phyloP scores from a whole-genome alignment of 2,888 invertebrate genomes.

The Anoplius nigerrimus region DNA sequence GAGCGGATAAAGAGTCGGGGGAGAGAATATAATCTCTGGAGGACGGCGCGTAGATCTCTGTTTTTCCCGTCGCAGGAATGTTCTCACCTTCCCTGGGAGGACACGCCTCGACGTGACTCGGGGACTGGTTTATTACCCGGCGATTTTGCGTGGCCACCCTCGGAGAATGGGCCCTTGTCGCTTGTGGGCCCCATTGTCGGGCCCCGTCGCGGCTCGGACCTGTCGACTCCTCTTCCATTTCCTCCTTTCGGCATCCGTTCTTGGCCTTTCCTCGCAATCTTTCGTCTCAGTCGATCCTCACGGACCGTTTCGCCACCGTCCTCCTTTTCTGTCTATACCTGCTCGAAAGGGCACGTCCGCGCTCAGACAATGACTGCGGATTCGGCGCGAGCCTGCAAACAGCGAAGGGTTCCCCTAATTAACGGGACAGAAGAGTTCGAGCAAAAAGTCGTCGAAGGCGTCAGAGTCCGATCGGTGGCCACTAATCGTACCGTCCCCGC shows the following conservation, averaged over 20 bases:
- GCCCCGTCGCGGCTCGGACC: conserved; percentile 17
- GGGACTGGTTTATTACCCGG: conserved; percentile 39
- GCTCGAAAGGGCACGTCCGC: conserved; percentile 15
- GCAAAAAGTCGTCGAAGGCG: too few species aligned
- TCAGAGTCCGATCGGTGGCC: too few species aligned
- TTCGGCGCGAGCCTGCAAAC: conserved; percentile 35
- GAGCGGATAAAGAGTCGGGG: conserved; percentile 17
- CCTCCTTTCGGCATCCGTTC: not conserved
- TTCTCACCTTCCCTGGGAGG: conserved; percentile 37
- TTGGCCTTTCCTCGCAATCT: not conserved
- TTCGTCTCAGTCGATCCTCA: not conserved
- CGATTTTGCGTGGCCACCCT: conserved; percentile 47
- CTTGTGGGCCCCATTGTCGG: conserved; percentile 27
- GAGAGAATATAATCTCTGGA: conserved; percentile 30
- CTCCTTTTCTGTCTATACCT: conserved; percentile 7
- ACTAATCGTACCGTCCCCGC: not conserved
- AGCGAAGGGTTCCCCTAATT: too few species aligned
- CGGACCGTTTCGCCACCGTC: not conserved
- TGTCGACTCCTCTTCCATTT: conserved; percentile 26
- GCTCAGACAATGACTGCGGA: conserved; percentile 39
- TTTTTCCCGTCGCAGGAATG: conserved; percentile 28
- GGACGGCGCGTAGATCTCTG: conserved; percentile 37
- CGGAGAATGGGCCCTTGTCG: conserved; percentile 13
- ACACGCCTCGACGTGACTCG: conserved; percentile 8
- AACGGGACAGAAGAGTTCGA: too few species aligned